Evolutionary conservation across 2,113 vertebrate species (phyloP), one percentile per base, ranked within the genome.

Genomic region (Blennius ocellaris): DNA sequence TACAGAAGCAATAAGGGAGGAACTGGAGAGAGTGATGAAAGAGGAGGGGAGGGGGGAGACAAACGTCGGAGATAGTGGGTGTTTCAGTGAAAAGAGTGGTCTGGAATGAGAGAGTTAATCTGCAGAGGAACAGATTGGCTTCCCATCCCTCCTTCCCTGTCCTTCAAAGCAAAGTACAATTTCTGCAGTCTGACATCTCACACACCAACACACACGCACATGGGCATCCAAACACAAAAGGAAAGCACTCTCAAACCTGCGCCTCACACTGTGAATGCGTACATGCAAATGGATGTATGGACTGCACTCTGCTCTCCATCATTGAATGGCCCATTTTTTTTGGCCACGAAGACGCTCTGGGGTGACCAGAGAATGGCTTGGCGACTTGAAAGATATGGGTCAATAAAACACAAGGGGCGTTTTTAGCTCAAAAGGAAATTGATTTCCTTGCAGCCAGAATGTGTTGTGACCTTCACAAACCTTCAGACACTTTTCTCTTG

Each of bases 81-180:
- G 81, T 87, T 87, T 78, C 73, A 69, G 74, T 77, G 76, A 61
- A 84, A 69, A 82, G 74, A 76, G 59, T 51, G 78, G 68, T 64
- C 68, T 85, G 81, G 76, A 81, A 89, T 85, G 84, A 85, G 76
- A 81, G 75, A 88, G 84, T 84, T 92, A 91, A 91, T 92, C 91
- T 91, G 76, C 86, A 88, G 82, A 85, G 82, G 80, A 87, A 82
- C 87, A 90, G 88, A 89, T 86, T 85, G 80, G 76, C 84, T 87
- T 70, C 73, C 79, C 48, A 39, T 67, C 47, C 73, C 48, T 81
- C 71, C 66, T 72, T 83, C 76, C 39, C 58, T 58, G 81, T 89
- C 76, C 82, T 90, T 92, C 84, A 92, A 91, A 90, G 84, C 37
- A 60, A 88, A 67, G 61, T 76, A 74, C 67, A 44, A 73, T 73